Evolutionary conservation across 2,797 vertebrate species (phyloP).

Genomic region (Enteromius radiatus): DNA sequence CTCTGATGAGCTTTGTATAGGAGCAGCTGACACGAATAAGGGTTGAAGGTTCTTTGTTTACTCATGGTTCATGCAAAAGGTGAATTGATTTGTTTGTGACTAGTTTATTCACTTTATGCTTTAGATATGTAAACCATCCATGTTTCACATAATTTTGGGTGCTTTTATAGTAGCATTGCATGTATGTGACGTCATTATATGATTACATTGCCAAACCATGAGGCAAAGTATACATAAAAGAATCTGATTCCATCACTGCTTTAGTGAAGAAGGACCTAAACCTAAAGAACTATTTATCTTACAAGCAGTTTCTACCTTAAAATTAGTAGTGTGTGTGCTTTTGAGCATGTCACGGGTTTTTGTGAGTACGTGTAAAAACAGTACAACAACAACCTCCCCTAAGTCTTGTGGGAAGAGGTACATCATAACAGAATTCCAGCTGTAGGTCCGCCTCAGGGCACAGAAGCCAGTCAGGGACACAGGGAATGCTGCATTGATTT

Average conservation of each 20-base stretch:
- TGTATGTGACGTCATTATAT: background rate
- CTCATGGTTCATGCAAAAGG: background rate
- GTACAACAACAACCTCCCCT: background rate
- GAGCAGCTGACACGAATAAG: background rate
- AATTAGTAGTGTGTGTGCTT: background rate
- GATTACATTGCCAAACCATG: too few relatives aligned
- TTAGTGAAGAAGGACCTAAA: too few relatives aligned
- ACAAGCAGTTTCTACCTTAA: background rate
- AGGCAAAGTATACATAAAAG: too few relatives aligned
- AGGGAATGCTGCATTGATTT: slow-evolving; percentile 72
- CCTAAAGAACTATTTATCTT: background rate
- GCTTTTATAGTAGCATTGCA: background rate
- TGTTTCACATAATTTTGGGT: background rate
- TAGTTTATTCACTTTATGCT: background rate
- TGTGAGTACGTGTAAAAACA: background rate
- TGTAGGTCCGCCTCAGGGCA: background rate
- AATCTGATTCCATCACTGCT: too few relatives aligned
- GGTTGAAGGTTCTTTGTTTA: background rate
- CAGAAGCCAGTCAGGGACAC: slow-evolving; percentile 31
- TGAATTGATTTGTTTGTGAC: background rate
- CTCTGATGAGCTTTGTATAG: background rate
- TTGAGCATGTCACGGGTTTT: background rate
- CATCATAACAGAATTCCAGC: slow-evolving; percentile 30
- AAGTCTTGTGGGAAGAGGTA: slow-evolving; percentile 9
- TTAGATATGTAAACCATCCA: background rate